phyloP scores from a whole-genome alignment of 2,113 vertebrate genomes.

The Coptodon rendalli region DNA sequence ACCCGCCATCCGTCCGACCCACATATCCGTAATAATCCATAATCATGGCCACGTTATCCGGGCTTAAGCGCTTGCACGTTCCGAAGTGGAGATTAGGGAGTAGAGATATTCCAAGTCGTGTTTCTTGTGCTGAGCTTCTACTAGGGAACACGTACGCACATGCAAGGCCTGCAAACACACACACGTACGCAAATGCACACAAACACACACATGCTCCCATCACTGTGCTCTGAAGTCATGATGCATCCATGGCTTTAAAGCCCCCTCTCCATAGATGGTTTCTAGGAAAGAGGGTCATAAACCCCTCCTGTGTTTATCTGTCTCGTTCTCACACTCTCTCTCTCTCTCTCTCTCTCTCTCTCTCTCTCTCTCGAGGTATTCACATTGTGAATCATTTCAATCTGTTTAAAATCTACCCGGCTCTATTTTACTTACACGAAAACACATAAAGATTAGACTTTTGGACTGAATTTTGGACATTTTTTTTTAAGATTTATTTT shows the following conservation, averaged over 20 bases:
- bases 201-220: background rate
- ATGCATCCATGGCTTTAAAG: constrained; percentile 34
- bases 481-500: background rate
- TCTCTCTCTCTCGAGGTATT: background rate
- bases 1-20: constrained; percentile 52
- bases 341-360: background rate
- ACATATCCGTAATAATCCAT: constrained; percentile 70
- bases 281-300: constrained; percentile 50
- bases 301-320: background rate
- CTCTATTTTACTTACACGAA: background rate
- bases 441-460: background rate
- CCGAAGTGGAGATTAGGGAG: constrained; percentile 60
- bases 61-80: constrained; percentile 66
- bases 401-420: background rate
- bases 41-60: constrained; percentile 68
- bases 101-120: constrained; percentile 60
- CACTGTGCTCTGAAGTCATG: constrained; percentile 36
- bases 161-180: background rate
- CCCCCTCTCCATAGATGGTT: constrained; percentile 21
- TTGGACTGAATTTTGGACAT: background rate
- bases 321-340: background rate
- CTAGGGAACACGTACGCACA: background rate
- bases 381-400: background rate
- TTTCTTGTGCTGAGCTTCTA: constrained; percentile 5
- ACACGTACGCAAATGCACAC: background rate